A percentile compares a stretch with the other conserved stretches of the same genome.
These are phyloP conservation scores for Microtus richardsoni DNA, from an alignment of 2,113 vertebrate genomes.

Conservation along the genomic window DNA sequence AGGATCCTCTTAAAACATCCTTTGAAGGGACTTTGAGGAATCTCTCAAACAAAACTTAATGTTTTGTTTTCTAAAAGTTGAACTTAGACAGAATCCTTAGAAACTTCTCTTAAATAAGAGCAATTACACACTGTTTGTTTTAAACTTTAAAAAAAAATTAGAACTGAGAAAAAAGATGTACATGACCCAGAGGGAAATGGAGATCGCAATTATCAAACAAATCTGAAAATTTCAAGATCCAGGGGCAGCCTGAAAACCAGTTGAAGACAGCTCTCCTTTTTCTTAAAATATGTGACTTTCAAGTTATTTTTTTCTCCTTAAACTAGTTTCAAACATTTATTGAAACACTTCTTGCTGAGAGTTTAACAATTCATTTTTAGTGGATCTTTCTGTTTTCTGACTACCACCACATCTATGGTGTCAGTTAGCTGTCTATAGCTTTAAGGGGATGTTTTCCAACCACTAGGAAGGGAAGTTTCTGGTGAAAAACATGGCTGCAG, in stretches of 20 bases:
- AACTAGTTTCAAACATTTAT: conserved; percentile 10
- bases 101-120: conserved; percentile 58
- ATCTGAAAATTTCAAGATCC: conserved; percentile 13
- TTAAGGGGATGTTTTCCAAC: conserved; percentile 1
- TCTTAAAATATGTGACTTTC: conserved; percentile 50
- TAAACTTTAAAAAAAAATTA: not conserved
- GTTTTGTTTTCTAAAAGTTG: conserved; percentile 50
- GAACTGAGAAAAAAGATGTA: not conserved
- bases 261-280: not conserved
- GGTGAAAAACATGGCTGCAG: not conserved
- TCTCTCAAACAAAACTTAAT: not conserved
- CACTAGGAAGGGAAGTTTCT: conserved; percentile 6
- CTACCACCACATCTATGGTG: not conserved
- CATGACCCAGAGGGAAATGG: not conserved
- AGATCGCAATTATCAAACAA: conserved; percentile 26
- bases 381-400: conserved; percentile 15
- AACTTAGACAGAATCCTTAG: conserved; percentile 46
- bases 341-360: conserved; percentile 3
- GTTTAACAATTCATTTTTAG: conserved; percentile 20
- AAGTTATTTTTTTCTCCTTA: not conserved
- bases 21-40: conserved; percentile 17
- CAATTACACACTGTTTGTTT: not conserved
- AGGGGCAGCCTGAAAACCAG: not conserved
- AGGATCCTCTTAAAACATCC: conserved; percentile 48
- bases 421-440: not conserved